Base-by-base conservation (phyloP, 1,140 invertebrate genomes). In the Scaptomyza pallida region DNA sequence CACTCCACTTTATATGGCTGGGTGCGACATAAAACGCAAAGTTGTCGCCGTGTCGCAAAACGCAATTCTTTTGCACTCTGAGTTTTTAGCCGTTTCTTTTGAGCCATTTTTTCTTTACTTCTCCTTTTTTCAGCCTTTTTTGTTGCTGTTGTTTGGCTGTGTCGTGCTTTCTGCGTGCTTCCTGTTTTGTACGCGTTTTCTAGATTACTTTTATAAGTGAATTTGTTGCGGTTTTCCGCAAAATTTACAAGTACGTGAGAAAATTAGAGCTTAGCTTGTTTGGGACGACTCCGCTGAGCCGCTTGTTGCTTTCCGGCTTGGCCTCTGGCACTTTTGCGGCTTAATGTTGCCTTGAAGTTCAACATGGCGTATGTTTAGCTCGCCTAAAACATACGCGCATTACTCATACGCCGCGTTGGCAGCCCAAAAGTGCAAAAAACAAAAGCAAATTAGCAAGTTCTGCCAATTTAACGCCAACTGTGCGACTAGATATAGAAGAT, bases 221-320 rank as follows among this genome's bases (percentile, higher is more conserved):
- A 88, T 88, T 88, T 88, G 82, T 88, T 88, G 82, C 82, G 82
- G 82, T 88, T 88, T 88, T 88, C 82, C 82, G 82, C 82, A 88
- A 88, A 88, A 88, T 88, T 88, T 88, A 88, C 82, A 88, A 88
- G 82, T 88, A 88, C 82, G 82, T 88, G 82, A 88, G 82, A 88
- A 88, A 88, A 88, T 88, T 88, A 88, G 82, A 78, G 82, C 83
- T 88, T 88, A 88, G 82, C 82, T 80, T 72, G 60, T 75, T 75
- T 59, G 62, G 62, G 21, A 48, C 35, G 35, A 44, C 37, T 45
- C 17, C 48, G 26, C 57, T 41, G 56, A 72, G 78, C 44, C 73
- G 78, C 78, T 83, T 82, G 78, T 82, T 82, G 78, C 78, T 78
- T 57, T 59, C 41, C 51, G 78, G 23, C 55, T 63, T 61, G 61